These are phyloP conservation scores for Neuroterus valhalla DNA, from an alignment of 1,140 invertebrate genomes.

Conservation along the genomic window DNA sequence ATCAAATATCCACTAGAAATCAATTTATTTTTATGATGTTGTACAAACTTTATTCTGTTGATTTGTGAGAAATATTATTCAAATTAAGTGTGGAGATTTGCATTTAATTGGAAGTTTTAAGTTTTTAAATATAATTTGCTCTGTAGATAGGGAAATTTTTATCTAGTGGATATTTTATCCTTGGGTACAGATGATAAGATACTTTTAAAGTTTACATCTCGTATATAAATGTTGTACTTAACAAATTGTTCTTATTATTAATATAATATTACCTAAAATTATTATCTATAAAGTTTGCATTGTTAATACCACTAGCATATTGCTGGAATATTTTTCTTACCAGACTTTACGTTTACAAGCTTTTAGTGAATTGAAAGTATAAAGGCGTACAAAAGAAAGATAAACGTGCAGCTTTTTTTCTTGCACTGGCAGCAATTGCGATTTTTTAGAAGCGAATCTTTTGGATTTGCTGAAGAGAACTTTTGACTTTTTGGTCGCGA, in stretches of 20 bases:
- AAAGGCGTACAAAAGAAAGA: not conserved
- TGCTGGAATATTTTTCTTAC: slow-evolving; percentile 56
- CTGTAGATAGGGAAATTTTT: slow-evolving; percentile 15
- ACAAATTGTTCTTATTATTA: slow-evolving; percentile 53
- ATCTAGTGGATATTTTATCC: slow-evolving; percentile 12
- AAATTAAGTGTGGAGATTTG: not conserved
- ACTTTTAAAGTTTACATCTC: slow-evolving; percentile 47
- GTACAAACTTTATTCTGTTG: too few species aligned
- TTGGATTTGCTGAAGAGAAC: too few species aligned
- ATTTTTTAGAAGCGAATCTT: not conserved
- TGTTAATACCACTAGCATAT: slow-evolving; percentile 48
- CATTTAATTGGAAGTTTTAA: not conserved
- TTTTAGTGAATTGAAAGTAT: slow-evolving; percentile 17
- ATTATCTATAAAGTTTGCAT: slow-evolving; percentile 56
- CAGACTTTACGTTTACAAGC: slow-evolving; percentile 40
- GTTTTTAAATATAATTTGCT: not conserved
- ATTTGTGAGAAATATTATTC: not conserved
- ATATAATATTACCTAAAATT: slow-evolving; percentile 40
- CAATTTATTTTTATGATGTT: not conserved
- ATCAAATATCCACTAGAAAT: slow-evolving; percentile 3
- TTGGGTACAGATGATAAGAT: slow-evolving; percentile 24
- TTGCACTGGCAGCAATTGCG: not conserved
- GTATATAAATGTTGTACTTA: slow-evolving; percentile 64
- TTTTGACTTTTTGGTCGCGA: slow-evolving; percentile 1
- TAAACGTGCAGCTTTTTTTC: not conserved